Conservation (phyloP, 2,113 vertebrate genomes). For the Hippocampus guttulatus region DNA sequence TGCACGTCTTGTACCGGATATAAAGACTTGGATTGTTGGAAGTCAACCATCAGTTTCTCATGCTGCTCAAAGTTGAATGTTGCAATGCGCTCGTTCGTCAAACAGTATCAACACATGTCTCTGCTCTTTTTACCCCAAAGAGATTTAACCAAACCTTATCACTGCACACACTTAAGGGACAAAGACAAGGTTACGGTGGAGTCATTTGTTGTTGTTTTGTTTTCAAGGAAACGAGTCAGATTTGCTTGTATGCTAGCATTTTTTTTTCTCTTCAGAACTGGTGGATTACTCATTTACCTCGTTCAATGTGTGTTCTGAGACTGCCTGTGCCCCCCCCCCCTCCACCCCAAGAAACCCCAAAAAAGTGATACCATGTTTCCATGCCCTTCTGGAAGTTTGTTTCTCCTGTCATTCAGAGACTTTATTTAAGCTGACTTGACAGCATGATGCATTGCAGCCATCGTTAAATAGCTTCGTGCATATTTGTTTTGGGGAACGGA, state of each 20-base stretch:
- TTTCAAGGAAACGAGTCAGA: neutral
- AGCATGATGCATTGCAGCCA: conserved; percentile 23
- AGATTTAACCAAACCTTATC: too few relatives aligned
- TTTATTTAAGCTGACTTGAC: conserved; percentile 27
- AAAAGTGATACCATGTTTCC: neutral
- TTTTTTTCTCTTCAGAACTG: neutral
- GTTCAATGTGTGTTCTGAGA: neutral
- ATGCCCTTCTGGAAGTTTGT: conserved; percentile 1
- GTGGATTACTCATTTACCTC: neutral
- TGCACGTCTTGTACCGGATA: too few relatives aligned
- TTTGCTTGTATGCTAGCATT: neutral
- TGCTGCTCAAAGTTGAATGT: neutral
- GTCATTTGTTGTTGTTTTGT: neutral
- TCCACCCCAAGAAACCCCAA: neutral
- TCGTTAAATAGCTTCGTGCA: conserved; percentile 29
- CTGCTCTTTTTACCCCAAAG: neutral
- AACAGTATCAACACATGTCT: neutral
- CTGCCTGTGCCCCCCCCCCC: neutral
- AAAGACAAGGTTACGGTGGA: neutral
- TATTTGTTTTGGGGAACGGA: conserved; percentile 21
- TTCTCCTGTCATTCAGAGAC: conserved; percentile 7
- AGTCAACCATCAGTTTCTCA: neutral
- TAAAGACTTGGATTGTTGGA: conserved; percentile 5
- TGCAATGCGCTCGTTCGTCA: neutral
- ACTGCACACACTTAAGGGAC: neutral